Conservation (phyloP, 2,113 vertebrate genomes). For the Hippocampus zosterae region DNA sequence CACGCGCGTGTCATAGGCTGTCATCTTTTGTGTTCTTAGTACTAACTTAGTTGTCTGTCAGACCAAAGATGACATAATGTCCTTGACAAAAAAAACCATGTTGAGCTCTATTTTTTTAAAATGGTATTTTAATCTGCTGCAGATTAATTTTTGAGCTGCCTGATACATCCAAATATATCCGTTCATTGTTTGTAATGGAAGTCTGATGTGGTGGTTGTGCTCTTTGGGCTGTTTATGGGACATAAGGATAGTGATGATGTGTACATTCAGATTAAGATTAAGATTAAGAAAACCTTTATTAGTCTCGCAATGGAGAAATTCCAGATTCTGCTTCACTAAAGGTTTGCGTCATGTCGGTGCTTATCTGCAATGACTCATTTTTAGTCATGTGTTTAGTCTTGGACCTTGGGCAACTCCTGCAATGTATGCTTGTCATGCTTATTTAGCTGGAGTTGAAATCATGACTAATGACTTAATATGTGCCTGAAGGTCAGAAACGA, state of each 20-base stretch:
- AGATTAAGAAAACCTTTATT: too few relatives aligned
- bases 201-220: not conserved
- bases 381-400: slow-evolving; percentile 7
- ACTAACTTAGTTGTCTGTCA: not conserved
- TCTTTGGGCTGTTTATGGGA: slow-evolving; percentile 20
- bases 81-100: not conserved
- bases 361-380: slow-evolving; percentile 34
- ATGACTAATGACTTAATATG: slow-evolving; percentile 36
- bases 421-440: slow-evolving; percentile 46
- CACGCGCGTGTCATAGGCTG: not conserved
- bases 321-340: slow-evolving; percentile 9
- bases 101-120: not conserved
- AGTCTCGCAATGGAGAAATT: too few relatives aligned
- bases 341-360: slow-evolving; percentile 16
- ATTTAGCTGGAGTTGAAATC: slow-evolving; percentile 38
- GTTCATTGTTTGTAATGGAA: not conserved
- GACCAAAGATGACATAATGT: not conserved
- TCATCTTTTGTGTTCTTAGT: not conserved
- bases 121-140: not conserved
- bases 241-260: slow-evolving; percentile 4
- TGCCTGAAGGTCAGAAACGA: slow-evolving; percentile 22
- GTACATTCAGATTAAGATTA: too few relatives aligned
- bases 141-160: not conserved
- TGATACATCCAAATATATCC: not conserved
- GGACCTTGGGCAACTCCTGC: slow-evolving; percentile 38